Percentiles rank a stretch among this genome's conserved stretches.
phyloP scores from a whole-genome alignment of 2,797 vertebrate genomes.

The Cossypha heuglini region DNA sequence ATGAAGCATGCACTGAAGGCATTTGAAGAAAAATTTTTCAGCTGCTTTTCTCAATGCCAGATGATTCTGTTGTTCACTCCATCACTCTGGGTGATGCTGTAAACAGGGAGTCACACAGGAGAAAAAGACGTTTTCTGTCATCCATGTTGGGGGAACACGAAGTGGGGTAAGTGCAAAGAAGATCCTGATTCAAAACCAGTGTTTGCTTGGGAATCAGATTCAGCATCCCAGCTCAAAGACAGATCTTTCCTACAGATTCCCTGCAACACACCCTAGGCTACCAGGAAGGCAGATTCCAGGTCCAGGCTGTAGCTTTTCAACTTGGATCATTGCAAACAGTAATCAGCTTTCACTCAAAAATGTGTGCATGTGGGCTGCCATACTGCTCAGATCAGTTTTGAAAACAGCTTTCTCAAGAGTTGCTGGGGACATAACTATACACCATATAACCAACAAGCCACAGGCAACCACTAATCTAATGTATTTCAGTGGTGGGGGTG shows the following conservation, averaged over 20 bases:
- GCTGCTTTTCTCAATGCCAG: slow-evolving; percentile 47
- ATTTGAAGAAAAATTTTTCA: slow-evolving; percentile 38
- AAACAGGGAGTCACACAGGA: neutral
- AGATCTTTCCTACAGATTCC: neutral
- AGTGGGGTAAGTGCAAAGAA: neutral
- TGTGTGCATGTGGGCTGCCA: neutral
- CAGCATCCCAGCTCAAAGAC: neutral
- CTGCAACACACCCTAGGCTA: neutral
- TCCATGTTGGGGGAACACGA: neutral
- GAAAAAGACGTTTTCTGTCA: neutral
- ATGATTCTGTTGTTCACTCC: slow-evolving; percentile 31
- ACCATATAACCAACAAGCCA: neutral
- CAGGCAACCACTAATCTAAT: neutral
- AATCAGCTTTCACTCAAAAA: slow-evolving; percentile 16
- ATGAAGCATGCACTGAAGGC: slow-evolving; percentile 19
- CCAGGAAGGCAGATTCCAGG: neutral
- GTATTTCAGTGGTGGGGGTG: neutral
- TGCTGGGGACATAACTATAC: neutral
- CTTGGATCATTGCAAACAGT: neutral
- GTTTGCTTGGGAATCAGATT: neutral
- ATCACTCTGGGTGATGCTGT: neutral
- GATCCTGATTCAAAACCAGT: neutral
- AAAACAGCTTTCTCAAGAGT: neutral
- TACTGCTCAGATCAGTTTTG: neutral
- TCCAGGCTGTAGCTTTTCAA: neutral